Evolutionary conservation across 2,888 invertebrate genomes (phyloP), one percentile per base, ranked within the genome.

Genomic region (Pollenia angustigena): DNA sequence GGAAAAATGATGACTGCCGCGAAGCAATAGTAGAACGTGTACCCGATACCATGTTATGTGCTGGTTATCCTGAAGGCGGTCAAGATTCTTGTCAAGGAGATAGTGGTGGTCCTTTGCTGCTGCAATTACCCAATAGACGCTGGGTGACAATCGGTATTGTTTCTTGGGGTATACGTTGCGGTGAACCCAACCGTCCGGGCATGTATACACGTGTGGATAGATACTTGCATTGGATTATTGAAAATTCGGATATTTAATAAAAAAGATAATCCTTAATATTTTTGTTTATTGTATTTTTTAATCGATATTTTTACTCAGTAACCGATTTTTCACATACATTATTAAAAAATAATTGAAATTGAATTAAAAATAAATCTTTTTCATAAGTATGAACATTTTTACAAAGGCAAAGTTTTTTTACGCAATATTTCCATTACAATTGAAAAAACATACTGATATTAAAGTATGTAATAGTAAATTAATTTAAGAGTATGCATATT

Each of bases 161-260:
- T 0, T 97, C 97, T 0, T 97, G 97, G 97, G 97, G 97, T 14
- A 94, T 97, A 52, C 95, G 96, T 3, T 98, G 98, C 91, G 97
- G 97, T 0, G 95, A 96, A 88, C 94, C 95, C 32, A 95, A 95
- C 68, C 95, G 95, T 84, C 97, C 98, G 0, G 98, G 97, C 1
- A 94, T 98, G 46, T 98, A 98, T 91, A 96, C 97, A 0, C 94
- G 96, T 50, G 97, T 97, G 1, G 92, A 91, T 76, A 90, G 90
- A 58, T 93, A 91, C 84, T 84, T 92, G 56, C 90, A 91, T 23
- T 93, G 93, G 93, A 90, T 93, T 54, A 89, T 93, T 80, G 90
- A 93, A 84, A 93, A 93, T 89, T 91, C 93, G 1, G 91, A 92
- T 68, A 90, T 91, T 85, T 93, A 90, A 80, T 58, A 48, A 72